Evolutionary conservation across 2,797 vertebrate genomes (phyloP).

Genomic region (Streptopelia turtur): DNA sequence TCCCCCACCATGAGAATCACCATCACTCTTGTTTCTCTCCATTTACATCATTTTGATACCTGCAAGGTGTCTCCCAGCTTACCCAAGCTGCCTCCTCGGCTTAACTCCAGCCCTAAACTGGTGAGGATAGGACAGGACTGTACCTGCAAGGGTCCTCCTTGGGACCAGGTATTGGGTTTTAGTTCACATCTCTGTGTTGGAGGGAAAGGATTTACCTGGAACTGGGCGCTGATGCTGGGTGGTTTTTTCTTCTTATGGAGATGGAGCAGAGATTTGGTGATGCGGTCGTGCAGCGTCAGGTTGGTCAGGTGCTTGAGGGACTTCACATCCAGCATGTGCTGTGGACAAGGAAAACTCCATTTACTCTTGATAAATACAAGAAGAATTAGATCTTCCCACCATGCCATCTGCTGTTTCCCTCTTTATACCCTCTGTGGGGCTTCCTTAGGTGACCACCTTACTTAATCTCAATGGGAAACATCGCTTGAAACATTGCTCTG

Average conservation of each 20-base stretch:
- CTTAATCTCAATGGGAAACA: background rate
- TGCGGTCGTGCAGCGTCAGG: constrained; percentile 94
- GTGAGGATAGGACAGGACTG: background rate
- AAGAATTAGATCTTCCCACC: background rate
- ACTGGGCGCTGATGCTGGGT: constrained; percentile 97
- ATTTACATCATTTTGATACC: background rate
- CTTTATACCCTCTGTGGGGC: background rate
- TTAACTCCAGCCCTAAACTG: background rate
- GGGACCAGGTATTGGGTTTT: background rate
- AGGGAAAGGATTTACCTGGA: constrained; percentile 85
- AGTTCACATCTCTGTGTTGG: background rate
- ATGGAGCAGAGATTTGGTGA: constrained; percentile 97
- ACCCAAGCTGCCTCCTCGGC: background rate
- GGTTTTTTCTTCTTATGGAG: constrained; percentile 99
- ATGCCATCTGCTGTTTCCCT: background rate
- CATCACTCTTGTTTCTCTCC: background rate
- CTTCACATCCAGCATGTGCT: constrained; percentile 96
- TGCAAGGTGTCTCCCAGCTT: background rate
- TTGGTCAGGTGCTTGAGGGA: constrained; percentile 95
- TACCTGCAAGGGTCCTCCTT: background rate
- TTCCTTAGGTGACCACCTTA: background rate
- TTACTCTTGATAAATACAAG: background rate
- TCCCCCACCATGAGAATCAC: fast-evolving
- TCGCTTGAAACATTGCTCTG: background rate
- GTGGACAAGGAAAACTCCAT: background rate